Conservation (phyloP, 2,888 invertebrate genomes). For the Eupithecia abbreviata region DNA sequence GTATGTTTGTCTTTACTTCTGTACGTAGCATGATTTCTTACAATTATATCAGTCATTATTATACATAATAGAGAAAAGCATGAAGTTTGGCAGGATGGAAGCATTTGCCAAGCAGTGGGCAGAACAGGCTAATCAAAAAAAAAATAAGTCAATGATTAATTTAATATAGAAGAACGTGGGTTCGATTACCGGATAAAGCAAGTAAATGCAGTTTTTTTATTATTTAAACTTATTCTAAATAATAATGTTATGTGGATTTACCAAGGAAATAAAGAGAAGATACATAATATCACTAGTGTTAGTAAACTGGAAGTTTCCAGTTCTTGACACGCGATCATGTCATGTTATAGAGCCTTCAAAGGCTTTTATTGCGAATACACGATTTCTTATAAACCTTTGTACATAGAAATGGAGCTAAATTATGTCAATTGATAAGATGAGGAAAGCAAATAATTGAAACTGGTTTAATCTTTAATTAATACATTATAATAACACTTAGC, state of each 20-base stretch:
- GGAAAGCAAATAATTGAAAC: constrained; percentile 9
- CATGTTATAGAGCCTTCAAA: constrained; percentile 25
- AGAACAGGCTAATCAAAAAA: too few relatives aligned
- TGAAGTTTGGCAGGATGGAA: too few relatives aligned
- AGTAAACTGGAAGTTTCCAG: constrained; percentile 29
- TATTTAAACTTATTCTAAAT: not conserved
- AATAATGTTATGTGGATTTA: not conserved
- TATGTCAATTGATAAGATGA: constrained; percentile 24
- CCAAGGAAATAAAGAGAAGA: constrained; percentile 1
- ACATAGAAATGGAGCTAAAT: constrained; percentile 13
- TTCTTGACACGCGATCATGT: constrained; percentile 25
- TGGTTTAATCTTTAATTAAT: not conserved
- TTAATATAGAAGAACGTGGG: too few relatives aligned
- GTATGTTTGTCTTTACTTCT: not conserved
- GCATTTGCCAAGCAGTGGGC: too few relatives aligned
- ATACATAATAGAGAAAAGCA: not conserved
- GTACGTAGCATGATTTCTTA: not conserved
- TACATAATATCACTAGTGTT: constrained; percentile 18
- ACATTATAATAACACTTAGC: not conserved
- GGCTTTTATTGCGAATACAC: constrained; percentile 26
- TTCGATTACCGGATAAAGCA: too few relatives aligned
- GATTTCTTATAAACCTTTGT: constrained; percentile 16
- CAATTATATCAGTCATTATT: not conserved
- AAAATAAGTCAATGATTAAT: too few relatives aligned
- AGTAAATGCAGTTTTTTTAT: too few relatives aligned